Base-by-base conservation (phyloP, 37 sponge, comb jelly and placozoan species). In the Aplysina aerophoba region DNA sequence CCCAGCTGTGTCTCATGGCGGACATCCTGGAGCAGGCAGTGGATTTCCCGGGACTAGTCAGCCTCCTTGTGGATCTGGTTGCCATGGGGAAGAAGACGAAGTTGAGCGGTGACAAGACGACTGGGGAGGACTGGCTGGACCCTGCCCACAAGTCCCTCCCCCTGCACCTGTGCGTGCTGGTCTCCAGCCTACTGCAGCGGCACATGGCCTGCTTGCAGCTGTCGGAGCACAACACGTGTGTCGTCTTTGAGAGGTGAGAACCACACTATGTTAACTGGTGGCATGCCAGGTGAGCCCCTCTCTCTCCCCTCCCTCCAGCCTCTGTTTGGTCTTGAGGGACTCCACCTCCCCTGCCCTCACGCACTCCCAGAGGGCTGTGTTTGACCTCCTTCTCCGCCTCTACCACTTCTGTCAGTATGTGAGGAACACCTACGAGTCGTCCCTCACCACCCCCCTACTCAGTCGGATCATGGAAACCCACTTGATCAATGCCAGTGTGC, bases 231-330 rank as follows among this genome's bases (percentile, higher is more conserved):
- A 74, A 92, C 83, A 93, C 97, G 2, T 64, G 83, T 27, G 82
- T 92, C 39, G 87, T 95, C 30, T 94, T 94, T 93, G 97, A 97
- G 59, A 67, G 93, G 97, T 91, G 54, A 82, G 90, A 44, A 44
- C 50, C 8, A 8, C 50, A 44, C 50, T 44, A 44, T n/a, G n/a
- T n/a, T n/a, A n/a, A n/a, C n/a, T n/a, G n/a, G n/a, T n/a, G n/a
- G n/a, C n/a, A n/a, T n/a, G n/a, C n/a, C n/a, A n/a, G n/a, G n/a
- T n/a, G n/a, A n/a, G n/a, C n/a, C n/a, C n/a, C n/a, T n/a, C n/a
- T n/a, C n/a, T n/a, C n/a, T n/a, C n/a, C n/a, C n/a, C n/a, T n/a
- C 68, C 39, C 16, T 67, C 19, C 57, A 93, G 90, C 16, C 83
- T 93, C 67, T 85, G 83, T 82, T 83, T 65, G 35, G 87, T 88